phyloP scores from a whole-genome alignment of 2,888 invertebrate genomes.

The Lasioglossum pauxillum region DNA sequence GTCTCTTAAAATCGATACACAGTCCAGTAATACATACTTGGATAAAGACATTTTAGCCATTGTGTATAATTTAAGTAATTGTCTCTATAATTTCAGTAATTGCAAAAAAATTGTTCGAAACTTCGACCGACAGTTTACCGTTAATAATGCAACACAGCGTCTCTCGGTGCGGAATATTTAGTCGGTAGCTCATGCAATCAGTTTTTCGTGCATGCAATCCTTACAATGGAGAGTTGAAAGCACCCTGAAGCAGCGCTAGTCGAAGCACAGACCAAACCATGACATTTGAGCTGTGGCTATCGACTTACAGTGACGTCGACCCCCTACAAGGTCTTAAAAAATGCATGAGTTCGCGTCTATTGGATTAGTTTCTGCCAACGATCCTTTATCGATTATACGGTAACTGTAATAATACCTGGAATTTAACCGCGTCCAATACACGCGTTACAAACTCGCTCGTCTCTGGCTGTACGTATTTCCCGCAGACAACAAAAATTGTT shows the following conservation, averaged over 20 bases:
- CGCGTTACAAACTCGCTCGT: neutral
- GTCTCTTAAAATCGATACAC: too few relatives aligned
- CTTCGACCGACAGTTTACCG: neutral
- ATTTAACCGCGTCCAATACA: neutral
- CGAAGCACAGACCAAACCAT: conserved; percentile 71
- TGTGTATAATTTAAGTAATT: neutral
- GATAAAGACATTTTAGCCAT: neutral
- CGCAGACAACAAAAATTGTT: neutral
- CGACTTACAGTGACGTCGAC: conserved; percentile 78
- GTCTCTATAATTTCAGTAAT: neutral
- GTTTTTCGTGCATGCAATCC: neutral
- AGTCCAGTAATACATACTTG: neutral
- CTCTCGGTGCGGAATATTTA: neutral
- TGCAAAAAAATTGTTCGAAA: neutral
- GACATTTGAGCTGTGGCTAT: conserved; percentile 73
- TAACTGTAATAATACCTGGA: conserved; percentile 21
- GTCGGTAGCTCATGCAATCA: neutral
- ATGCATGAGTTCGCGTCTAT: conserved; percentile 74
- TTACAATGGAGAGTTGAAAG: conserved; percentile 6
- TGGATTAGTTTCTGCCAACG: conserved; percentile 55
- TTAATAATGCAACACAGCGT: neutral
- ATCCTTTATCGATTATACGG: conserved; percentile 53
- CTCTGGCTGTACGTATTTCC: neutral
- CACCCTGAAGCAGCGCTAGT: conserved; percentile 41
- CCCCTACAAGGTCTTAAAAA: conserved; percentile 76